Conservation (phyloP, 2,113 vertebrate genomes). For the Gasterosteus aculeatus region DNA sequence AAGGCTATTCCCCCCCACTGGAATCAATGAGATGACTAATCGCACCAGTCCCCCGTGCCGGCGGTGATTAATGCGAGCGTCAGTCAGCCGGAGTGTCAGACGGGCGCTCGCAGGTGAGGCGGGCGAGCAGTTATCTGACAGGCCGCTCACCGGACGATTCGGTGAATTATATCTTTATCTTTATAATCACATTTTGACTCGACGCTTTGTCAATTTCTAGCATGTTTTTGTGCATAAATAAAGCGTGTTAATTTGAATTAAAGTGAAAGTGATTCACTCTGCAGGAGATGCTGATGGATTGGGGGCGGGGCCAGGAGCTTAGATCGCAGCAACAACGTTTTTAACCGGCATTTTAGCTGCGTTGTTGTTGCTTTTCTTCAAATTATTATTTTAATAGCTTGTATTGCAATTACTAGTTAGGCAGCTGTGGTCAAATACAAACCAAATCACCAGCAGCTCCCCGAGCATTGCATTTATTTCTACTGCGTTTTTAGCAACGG, state of each 20-base stretch:
- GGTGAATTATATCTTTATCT: neutral
- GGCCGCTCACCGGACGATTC: slow-evolving; percentile 40
- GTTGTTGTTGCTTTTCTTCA: neutral
- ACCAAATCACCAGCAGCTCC: slow-evolving; percentile 18
- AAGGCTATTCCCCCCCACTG: slow-evolving; percentile 63
- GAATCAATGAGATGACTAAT: slow-evolving; percentile 85
- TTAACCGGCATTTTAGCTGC: neutral
- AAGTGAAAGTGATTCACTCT: neutral
- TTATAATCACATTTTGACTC: neutral
- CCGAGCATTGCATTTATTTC: neutral
- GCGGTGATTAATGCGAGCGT: slow-evolving; percentile 79
- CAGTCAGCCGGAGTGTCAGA: slow-evolving; percentile 74
- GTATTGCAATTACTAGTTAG: slow-evolving; percentile 32
- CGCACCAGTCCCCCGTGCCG: slow-evolving; percentile 75
- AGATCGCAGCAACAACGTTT: slow-evolving; percentile 3
- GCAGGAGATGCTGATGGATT: slow-evolving; percentile 8
- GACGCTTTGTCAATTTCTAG: neutral
- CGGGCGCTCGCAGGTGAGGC: slow-evolving; percentile 69
- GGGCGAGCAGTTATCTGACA: slow-evolving; percentile 56
- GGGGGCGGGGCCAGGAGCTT: neutral
- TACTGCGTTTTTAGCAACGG: neutral
- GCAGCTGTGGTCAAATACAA: slow-evolving; percentile 10
- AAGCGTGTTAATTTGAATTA: neutral
- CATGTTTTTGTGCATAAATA: neutral
- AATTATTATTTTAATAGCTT: slow-evolving; percentile 28